These are phyloP conservation scores for Polypterus senegalus DNA, from an alignment of 2,113 vertebrate species.

Conservation along the genomic window DNA sequence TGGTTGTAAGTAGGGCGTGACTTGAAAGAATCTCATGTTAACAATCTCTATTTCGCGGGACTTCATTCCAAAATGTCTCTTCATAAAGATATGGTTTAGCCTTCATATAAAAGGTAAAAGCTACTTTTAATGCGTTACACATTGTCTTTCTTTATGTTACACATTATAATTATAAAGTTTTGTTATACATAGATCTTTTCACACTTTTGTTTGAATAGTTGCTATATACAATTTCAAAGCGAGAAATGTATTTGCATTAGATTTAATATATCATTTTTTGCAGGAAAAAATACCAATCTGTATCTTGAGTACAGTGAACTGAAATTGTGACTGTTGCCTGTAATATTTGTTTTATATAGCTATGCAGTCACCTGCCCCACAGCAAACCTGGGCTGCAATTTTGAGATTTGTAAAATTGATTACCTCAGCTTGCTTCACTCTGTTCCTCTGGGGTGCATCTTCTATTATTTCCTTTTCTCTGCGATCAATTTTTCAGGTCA, in stretches of 20 bases:
- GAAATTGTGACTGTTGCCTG: constrained; percentile 6
- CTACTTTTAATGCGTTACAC: too few relatives aligned
- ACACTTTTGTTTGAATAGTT: neutral
- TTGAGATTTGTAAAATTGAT: neutral
- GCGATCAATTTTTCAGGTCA: neutral
- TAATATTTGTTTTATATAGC: constrained; percentile 2
- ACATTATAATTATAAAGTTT: too few relatives aligned
- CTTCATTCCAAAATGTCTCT: too few relatives aligned
- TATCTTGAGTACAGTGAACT: neutral
- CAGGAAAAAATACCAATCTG: constrained; percentile 1
- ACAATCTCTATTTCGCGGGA: too few relatives aligned
- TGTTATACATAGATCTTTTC: neutral
- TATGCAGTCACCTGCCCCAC: neutral
- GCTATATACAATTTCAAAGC: neutral
- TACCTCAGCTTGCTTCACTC: neutral
- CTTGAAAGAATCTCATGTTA: too few relatives aligned
- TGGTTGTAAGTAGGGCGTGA: too few relatives aligned
- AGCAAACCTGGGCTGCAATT: neutral
- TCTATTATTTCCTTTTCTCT: neutral
- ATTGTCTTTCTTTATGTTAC: too few relatives aligned
- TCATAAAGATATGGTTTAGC: too few relatives aligned
- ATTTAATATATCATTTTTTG: neutral
- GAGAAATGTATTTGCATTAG: neutral
- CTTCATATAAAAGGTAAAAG: too few relatives aligned
- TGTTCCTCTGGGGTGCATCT: neutral